phyloP scores from a whole-genome alignment of 1,140 invertebrate species.

The Dendrolimus kikuchii region DNA sequence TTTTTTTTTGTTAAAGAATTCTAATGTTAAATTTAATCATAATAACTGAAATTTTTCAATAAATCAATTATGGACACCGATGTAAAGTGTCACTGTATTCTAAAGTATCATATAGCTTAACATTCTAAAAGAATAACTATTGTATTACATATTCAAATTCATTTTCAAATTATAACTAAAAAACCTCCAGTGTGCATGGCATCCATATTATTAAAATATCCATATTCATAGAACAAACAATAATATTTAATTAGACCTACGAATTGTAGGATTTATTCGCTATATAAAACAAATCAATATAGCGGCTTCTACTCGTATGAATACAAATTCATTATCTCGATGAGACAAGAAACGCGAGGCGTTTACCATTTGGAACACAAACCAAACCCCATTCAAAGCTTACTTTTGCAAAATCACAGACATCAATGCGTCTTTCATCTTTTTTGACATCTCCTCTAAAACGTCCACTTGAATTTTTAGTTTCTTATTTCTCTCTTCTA shows the following conservation, averaged over 20 bases:
- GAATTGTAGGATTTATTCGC: no score
- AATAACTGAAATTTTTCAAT: no score
- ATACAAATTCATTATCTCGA: slow-evolving; percentile 24
- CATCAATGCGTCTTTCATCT: slow-evolving; percentile 57
- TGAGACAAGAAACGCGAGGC: slow-evolving; percentile 20
- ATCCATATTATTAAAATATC: neutral
- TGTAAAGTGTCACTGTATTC: no score
- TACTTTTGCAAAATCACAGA: slow-evolving; percentile 50
- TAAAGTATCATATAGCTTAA: no score
- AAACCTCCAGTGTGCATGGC: slow-evolving; percentile 6
- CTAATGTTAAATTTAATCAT: no score
- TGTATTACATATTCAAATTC: no score
- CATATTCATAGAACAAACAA: slow-evolving; percentile 8
- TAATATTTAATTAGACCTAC: neutral
- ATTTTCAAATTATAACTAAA: no score
- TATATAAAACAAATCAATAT: no score
- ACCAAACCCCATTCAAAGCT: slow-evolving; percentile 8
- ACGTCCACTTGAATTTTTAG: slow-evolving; percentile 50
- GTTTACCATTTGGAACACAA: slow-evolving; percentile 12
- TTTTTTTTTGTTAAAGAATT: no score
- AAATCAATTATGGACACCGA: no score
- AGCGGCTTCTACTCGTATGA: slow-evolving; percentile 25
- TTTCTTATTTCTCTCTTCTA: slow-evolving; percentile 62
- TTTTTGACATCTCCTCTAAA: slow-evolving; percentile 58
- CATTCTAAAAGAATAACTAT: no score